Base-by-base conservation (phyloP, 1,140 invertebrate genomes). In the Sarcophaga peregrina region DNA sequence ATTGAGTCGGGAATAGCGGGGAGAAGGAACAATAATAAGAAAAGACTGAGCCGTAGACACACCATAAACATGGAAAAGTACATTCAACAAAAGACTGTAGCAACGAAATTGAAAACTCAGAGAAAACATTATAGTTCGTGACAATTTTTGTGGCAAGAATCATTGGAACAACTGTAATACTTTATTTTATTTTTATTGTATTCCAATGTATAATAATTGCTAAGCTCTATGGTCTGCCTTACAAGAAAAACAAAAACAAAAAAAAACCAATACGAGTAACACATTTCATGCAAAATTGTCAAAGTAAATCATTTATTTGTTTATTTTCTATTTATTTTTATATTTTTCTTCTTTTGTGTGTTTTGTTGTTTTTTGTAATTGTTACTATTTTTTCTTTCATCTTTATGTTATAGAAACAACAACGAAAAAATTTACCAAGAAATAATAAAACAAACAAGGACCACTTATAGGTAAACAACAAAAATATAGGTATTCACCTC, bases 221-320 rank as follows among this genome's bases (percentile, higher is more conserved):
- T 72, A 25, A 25, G 62, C 8, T 7, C 37, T 25, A 9, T 72
- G 17, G 62, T 72, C 17, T 72, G 20, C 10, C 1, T 54, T 54
- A 15, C 10, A 54, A 54, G 2, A 11, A 15, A 17, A 72, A n/a
- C n/a, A n/a, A n/a, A n/a, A n/a, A 50, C n/a, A 11, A 78, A 48
- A 78, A 78, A 78, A 78, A 37, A 37, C 25, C 25, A 37, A 37
- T 37, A 4, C 25, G 25, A 37, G 47, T 78, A 78, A 78, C 75
- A 52, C 47, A 78, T 78, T 78, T 78, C 75, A 78, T 78, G 75
- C 75, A 78, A 78, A 78, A 78, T 78, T 78, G 75, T 78, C 75
- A 78, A 78, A 78, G 75, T 78, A 78, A 78, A 78, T 78, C 75
- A 78, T 78, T 78, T 78, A 78, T 78, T 17, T 17, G 10, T 78